Evolutionary conservation across 2,113 vertebrate genomes (phyloP).

Genomic region (Anguilla rostrata): DNA sequence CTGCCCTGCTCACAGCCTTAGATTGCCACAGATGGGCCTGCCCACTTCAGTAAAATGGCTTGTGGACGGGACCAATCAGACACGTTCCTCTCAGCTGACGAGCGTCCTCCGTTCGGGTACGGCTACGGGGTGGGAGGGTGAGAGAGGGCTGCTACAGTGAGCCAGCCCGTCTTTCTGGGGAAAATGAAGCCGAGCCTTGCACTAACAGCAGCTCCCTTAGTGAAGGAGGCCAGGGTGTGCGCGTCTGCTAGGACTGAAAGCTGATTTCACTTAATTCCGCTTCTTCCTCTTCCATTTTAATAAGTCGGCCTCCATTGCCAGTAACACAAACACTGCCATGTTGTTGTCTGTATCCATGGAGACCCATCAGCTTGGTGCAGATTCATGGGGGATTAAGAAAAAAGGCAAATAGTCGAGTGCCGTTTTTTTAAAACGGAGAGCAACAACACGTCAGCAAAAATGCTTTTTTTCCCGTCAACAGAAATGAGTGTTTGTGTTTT

Average conservation of each 20-base stretch:
- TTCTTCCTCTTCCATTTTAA: conserved; percentile 41
- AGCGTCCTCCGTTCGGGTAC: background rate
- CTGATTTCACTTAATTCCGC: conserved; percentile 38
- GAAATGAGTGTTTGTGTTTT: conserved; percentile 52
- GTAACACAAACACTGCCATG: conserved; percentile 53
- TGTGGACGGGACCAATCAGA: conserved; percentile 66
- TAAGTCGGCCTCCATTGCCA: conserved; percentile 50
- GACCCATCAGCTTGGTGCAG: conserved; percentile 44
- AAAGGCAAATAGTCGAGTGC: conserved; percentile 38
- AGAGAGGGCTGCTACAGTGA: background rate
- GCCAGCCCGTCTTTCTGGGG: background rate
- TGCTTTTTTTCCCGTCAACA: conserved; percentile 35
- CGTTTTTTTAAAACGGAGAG: conserved; percentile 53
- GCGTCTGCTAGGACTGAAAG: conserved; percentile 20
- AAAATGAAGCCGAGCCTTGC: background rate
- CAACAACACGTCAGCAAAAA: conserved; percentile 41
- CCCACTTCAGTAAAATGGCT: conserved; percentile 54
- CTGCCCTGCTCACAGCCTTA: conserved; percentile 13
- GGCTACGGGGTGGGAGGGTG: conserved; percentile 56
- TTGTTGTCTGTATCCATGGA: conserved; percentile 69
- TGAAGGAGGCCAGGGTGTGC: conserved; percentile 36
- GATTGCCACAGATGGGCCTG: conserved; percentile 60
- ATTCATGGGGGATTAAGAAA: conserved; percentile 29
- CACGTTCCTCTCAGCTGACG: conserved; percentile 50
- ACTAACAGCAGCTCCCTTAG: conserved; percentile 25